These are phyloP conservation scores for Torymus auratus DNA, from an alignment of 2,888 invertebrate genomes.

Conservation along the genomic window DNA sequence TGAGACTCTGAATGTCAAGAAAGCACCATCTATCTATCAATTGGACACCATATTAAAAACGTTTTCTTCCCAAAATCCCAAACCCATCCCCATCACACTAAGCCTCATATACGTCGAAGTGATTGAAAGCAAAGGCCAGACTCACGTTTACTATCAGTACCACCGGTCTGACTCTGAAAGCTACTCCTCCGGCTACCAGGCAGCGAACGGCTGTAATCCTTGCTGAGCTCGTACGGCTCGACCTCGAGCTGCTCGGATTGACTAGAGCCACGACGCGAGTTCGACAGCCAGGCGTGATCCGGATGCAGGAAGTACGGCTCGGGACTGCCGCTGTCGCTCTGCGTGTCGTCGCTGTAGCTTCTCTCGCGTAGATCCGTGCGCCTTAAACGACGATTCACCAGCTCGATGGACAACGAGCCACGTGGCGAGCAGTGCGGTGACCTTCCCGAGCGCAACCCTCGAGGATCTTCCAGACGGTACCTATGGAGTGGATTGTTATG, in stretches of 20 bases:
- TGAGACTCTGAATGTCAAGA: no score
- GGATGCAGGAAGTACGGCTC: conserved; percentile 86
- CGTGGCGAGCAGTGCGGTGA: conserved; percentile 89
- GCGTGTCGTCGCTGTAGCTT: conserved; percentile 75
- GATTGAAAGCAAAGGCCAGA: conserved; percentile 3
- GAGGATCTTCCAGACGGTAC: conserved; percentile 90
- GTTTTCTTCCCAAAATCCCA: no score
- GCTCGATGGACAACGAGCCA: conserved; percentile 85
- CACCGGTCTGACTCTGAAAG: conserved; percentile 80
- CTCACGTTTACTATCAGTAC: conserved; percentile 74
- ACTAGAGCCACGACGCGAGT: conserved; percentile 90
- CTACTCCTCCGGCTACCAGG: conserved; percentile 91
- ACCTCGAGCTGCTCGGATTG: conserved; percentile 92
- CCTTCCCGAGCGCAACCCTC: conserved; percentile 82
- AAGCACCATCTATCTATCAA: no score
- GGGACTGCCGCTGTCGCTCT: conserved; percentile 76
- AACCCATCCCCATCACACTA: no score
- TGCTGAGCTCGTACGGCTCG: conserved; percentile 89
- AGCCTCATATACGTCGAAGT: neutral
- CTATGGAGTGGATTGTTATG: conserved; percentile 57
- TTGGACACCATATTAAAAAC: no score
- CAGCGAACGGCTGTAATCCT: conserved; percentile 90
- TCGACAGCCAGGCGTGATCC: conserved; percentile 88
- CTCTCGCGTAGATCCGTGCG: conserved; percentile 85
- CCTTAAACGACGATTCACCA: conserved; percentile 81